Percentiles rank a stretch among this genome's conserved stretches.
Evolutionary conservation across 2,888 invertebrate genomes (phyloP).

Genomic region (Cerastis leucographa): DNA sequence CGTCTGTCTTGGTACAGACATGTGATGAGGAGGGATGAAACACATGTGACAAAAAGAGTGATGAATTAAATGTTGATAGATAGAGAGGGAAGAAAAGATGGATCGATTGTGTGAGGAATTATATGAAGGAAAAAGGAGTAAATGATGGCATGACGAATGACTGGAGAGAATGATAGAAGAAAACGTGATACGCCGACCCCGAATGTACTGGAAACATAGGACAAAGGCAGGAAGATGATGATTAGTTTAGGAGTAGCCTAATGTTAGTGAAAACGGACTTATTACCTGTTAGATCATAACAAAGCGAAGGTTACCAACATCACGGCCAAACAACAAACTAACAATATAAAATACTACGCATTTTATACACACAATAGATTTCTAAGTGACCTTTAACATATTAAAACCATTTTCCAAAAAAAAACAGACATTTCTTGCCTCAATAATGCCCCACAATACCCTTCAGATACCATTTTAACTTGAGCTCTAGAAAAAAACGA

Average conservation of each 20-base stretch:
- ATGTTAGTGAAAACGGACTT: neutral
- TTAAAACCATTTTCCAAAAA: constrained; percentile 55
- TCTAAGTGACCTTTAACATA: constrained; percentile 47
- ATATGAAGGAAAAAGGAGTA: too few relatives aligned
- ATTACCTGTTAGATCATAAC: constrained; percentile 19
- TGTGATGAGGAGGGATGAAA: too few relatives aligned
- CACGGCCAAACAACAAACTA: constrained; percentile 6
- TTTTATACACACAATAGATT: constrained; percentile 48
- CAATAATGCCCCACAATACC: constrained; percentile 35
- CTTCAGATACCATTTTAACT: constrained; percentile 20
- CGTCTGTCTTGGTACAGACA: too few relatives aligned
- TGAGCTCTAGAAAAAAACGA: constrained; percentile 4
- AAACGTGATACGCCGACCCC: too few relatives aligned
- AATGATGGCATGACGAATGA: too few relatives aligned
- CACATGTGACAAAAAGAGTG: too few relatives aligned
- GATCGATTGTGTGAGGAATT: too few relatives aligned
- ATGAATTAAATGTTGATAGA: too few relatives aligned
- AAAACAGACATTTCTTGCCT: constrained; percentile 43
- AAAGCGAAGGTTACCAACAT: constrained; percentile 29
- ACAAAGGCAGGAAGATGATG: too few relatives aligned
- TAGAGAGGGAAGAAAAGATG: too few relatives aligned
- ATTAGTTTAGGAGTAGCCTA: neutral
- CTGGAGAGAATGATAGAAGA: too few relatives aligned
- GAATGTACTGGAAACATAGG: too few relatives aligned
- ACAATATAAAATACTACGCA: constrained; percentile 35